Evolutionary conservation across 2,797 vertebrate genomes (phyloP).

Genomic region (Lagothrix lagotricha): DNA sequence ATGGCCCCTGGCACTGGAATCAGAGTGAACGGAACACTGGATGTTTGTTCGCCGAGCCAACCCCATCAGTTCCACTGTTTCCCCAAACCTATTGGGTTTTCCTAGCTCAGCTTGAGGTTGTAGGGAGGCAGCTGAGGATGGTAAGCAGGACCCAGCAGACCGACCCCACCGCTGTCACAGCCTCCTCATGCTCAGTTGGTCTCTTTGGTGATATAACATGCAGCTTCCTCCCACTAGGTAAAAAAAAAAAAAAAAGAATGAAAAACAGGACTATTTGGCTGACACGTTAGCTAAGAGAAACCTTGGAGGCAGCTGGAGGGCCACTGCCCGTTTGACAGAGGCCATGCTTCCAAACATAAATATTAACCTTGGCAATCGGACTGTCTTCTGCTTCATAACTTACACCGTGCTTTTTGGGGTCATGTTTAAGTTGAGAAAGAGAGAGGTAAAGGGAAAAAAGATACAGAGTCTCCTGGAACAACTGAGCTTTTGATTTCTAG

Average conservation of each 20-base stretch:
- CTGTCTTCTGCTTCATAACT: conserved; percentile 81
- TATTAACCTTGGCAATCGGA: conserved; percentile 86
- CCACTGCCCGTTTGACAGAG: conserved; percentile 83
- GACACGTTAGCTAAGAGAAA: conserved; percentile 85
- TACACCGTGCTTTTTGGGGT: conserved; percentile 79
- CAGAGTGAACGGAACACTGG: conserved; percentile 58
- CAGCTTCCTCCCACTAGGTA: conserved; percentile 71
- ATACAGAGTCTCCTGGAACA: conserved; percentile 76
- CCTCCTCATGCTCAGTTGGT: conserved; percentile 33
- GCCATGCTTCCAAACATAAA: conserved; percentile 87
- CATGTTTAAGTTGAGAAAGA: conserved; percentile 83
- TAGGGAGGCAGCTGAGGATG: neutral
- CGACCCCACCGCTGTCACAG: conserved; percentile 10
- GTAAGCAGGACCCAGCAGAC: conserved; percentile 41
- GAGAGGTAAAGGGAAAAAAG: conserved; percentile 74
- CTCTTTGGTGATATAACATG: conserved; percentile 78
- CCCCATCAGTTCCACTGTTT: neutral
- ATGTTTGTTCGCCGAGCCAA: conserved; percentile 39
- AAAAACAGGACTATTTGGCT: conserved; percentile 83
- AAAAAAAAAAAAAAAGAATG: conserved; percentile 67
- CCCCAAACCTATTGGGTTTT: neutral
- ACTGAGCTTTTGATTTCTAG: conserved; percentile 78
- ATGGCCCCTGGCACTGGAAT: neutral
- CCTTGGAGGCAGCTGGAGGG: conserved; percentile 81
- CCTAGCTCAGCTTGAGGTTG: neutral